Evolutionary conservation across 2,797 vertebrate species (phyloP), one percentile per base, ranked within the genome.

Genomic region (Schizopygopsis pylzovi): DNA sequence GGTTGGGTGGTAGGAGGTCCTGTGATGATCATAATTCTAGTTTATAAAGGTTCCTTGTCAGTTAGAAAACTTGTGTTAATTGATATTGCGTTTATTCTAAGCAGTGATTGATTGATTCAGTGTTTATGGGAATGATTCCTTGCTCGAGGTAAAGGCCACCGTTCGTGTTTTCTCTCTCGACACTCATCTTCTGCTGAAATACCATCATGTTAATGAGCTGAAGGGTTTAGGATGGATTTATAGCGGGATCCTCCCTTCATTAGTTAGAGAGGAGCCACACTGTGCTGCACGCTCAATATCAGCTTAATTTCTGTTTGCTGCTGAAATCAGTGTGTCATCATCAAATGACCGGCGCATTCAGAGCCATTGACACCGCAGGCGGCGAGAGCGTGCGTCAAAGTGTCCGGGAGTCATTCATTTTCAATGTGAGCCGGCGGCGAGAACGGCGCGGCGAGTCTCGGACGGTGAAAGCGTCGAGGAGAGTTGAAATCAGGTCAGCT

Each of bases 101-200:
- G 4, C 10, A 61, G 59, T 61, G 59, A 25, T 25, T 61, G 56
- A 59, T 59, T 59, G 6, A 87, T 87, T 93, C 79, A 90, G 89
- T 89, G 90, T 91, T 90, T 90, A 93, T 90, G 71, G 84, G 92
- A 88, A 91, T 91, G 88, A 90, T 90, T 88, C 88, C 85, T 84
- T 86, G 85, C 90, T 79, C 89, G 2, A 63, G 2, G 28, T 28
- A 79, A 88, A 88, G 73, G 18, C 81, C 59, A 87, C 70, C 70
- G 59, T 20, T 1, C 15, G 13, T 59, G 54, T 67, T 52, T 82
- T 73, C 54, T 54, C 52, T 65, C 49, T 89, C 79, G 73, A 87
- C 82, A 85, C 22, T 85, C 82, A 79, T 77, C 15, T 67, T 13
- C 47, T 61, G n/a, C 59, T 85, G 52, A 85, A 87, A 85, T 85